Evolutionary conservation across 2,888 invertebrate species (phyloP), one percentile per base, ranked within the genome.

Genomic region (Parnassius apollo): DNA sequence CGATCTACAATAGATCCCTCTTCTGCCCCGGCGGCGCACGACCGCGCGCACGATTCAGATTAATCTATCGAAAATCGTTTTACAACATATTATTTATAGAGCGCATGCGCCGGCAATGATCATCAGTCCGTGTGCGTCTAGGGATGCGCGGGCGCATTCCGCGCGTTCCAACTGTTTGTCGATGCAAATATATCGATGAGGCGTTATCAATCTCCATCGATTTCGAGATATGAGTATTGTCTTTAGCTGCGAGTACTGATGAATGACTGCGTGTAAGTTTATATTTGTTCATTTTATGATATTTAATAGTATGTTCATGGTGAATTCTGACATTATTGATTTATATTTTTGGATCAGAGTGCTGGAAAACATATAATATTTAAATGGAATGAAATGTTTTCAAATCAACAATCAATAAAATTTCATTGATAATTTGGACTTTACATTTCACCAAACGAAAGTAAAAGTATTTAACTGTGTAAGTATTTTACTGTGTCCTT

Each of bases 1-100:
- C 80, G 88, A 90, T 91, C 89, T 80, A 88, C 90, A 89, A 91
- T 90, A 91, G 91, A 90, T 90, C 90, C 89, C 83, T 80, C 81
- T 80, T 73, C 81, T 76, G 82, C 79, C 77, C 86, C 83, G 82
- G 85, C 88, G 89, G 88, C 88, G 88, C 91, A 88, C 91, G 89
- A 88, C 88, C 81, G 80, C 76, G 87, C 85, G 83, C 91, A 91
- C 91, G 91, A 91, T 91, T 91, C 91, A 91, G 91, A 91, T 91
- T 91, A 91, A 91, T 91, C 91, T 91, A 91, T 91, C 91, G 91
- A 91, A 91, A 91, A 91, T 91, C 91, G 91, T 91, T 91, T 91
- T 91, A 91, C 91, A 91, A 91, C 90, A 91, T 91, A 91, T 91
- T 91, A 91, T 91, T 91, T 91, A 91, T 91, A 91, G 91, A 87